These are phyloP conservation scores for Agriopis marginaria DNA, from an alignment of 2,888 invertebrate species.

Conservation along the genomic window DNA sequence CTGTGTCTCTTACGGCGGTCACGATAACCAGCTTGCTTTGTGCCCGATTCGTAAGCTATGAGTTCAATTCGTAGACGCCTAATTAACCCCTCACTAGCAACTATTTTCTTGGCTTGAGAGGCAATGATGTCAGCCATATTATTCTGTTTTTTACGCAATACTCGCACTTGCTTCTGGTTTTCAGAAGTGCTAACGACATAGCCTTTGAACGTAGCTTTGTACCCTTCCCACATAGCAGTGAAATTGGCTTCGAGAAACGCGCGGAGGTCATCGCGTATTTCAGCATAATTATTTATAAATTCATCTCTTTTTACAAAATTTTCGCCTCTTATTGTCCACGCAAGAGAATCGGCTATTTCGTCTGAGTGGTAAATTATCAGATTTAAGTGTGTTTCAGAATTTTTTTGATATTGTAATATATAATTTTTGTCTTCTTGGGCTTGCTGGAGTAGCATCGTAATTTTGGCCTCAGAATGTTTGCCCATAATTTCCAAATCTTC, in stretches of 20 bases:
- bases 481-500: slow-evolving; percentile 68
- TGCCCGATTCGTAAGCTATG: slow-evolving; percentile 75
- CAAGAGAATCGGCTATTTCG: slow-evolving; percentile 66
- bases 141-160: slow-evolving; percentile 74
- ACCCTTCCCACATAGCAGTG: slow-evolving; percentile 74
- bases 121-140: slow-evolving; percentile 80
- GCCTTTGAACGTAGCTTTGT: slow-evolving; percentile 71
- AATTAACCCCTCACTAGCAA: slow-evolving; percentile 70
- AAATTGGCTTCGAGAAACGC: slow-evolving; percentile 74
- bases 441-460: slow-evolving; percentile 58
- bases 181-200: slow-evolving; percentile 75
- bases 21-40: slow-evolving; percentile 79
- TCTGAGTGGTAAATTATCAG: slow-evolving; percentile 70
- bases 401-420: slow-evolving; percentile 66
- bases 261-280: slow-evolving; percentile 70
- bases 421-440: slow-evolving; percentile 60
- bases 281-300: slow-evolving; percentile 62
- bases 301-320: slow-evolving; percentile 78
- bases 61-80: slow-evolving; percentile 71
- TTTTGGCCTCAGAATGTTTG: slow-evolving; percentile 64
- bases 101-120: slow-evolving; percentile 75
- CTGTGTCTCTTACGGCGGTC: slow-evolving; percentile 76
- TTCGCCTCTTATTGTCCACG: slow-evolving; percentile 77
- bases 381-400: slow-evolving; percentile 78
- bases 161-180: slow-evolving; percentile 76